phyloP scores from a whole-genome alignment of 2,797 vertebrate species.

The Gymnothorax reevesii region DNA sequence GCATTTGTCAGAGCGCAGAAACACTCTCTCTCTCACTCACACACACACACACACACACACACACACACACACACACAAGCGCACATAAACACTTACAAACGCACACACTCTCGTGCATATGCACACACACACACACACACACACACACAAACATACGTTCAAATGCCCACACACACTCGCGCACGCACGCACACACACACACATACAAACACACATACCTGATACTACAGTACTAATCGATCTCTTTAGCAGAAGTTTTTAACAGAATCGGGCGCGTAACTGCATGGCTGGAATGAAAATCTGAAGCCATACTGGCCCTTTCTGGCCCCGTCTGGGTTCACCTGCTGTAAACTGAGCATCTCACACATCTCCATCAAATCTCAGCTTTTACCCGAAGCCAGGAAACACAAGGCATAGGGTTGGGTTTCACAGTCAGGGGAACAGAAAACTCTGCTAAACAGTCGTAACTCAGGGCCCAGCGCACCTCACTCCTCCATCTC shows the following conservation, averaged over 20 bases:
- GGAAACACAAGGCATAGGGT: slow-evolving; percentile 68
- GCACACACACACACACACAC: neutral
- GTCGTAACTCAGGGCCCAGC: slow-evolving; percentile 64
- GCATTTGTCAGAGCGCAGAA: no score
- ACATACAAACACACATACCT: neutral
- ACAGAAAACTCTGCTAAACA: slow-evolving; percentile 65
- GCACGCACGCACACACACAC: neutral
- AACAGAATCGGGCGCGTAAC: no score
- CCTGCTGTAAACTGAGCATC: neutral
- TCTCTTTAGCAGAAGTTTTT: no score
- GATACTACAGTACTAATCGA: no score
- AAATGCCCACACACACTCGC: neutral
- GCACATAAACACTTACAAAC: neutral
- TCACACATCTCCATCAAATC: slow-evolving; percentile 42
- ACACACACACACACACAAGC: neutral
- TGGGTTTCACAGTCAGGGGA: slow-evolving; percentile 48
- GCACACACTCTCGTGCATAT: neutral
- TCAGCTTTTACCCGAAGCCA: slow-evolving; percentile 63
- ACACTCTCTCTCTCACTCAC: no score
- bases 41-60: neutral
- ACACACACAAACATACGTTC: neutral
- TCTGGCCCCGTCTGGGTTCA: no score
- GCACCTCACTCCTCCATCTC: neutral
- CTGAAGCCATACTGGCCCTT: no score
- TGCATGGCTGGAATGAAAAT: no score